Conservation (phyloP, 2,888 invertebrate species). For the Lycocerus yunnanus region DNA sequence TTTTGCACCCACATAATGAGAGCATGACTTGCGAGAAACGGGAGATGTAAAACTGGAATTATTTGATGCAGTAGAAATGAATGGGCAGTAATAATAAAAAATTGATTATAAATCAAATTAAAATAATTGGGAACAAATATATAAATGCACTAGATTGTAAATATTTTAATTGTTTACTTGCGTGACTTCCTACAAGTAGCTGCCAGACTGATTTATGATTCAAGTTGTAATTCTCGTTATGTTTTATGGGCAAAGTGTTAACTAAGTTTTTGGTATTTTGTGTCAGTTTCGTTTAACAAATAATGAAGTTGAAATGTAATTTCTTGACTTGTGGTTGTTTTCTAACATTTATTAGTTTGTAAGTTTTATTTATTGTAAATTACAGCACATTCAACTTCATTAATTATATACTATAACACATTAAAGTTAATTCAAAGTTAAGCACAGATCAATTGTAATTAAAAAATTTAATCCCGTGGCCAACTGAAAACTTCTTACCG, state of each 20-base stretch:
- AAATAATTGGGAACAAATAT: constrained; percentile 4
- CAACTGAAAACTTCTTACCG: background rate
- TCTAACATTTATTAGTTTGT: constrained; percentile 2
- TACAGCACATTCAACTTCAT: background rate
- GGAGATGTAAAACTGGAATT: background rate
- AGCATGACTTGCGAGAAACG: background rate
- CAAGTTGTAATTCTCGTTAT: constrained; percentile 27
- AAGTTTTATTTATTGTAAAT: background rate
- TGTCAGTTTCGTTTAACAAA: constrained; percentile 23
- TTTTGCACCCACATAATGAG: background rate
- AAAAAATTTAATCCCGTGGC: background rate
- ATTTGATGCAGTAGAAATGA: background rate
- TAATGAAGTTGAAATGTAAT: constrained; percentile 15
- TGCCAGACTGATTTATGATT: constrained; percentile 35
- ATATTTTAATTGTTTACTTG: constrained; percentile 39
- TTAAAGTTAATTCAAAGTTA: background rate
- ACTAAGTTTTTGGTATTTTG: constrained; percentile 24
- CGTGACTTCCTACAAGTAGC: constrained; percentile 35
- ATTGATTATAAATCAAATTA: background rate
- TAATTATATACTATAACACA: background rate
- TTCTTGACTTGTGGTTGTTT: background rate
- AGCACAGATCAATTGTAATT: no score
- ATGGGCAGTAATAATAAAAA: background rate
- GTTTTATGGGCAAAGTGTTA: constrained; percentile 29
- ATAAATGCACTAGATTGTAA: constrained; percentile 30